phyloP scores from a whole-genome alignment of 2,113 vertebrate genomes.

The Rhabdomys dilectus region DNA sequence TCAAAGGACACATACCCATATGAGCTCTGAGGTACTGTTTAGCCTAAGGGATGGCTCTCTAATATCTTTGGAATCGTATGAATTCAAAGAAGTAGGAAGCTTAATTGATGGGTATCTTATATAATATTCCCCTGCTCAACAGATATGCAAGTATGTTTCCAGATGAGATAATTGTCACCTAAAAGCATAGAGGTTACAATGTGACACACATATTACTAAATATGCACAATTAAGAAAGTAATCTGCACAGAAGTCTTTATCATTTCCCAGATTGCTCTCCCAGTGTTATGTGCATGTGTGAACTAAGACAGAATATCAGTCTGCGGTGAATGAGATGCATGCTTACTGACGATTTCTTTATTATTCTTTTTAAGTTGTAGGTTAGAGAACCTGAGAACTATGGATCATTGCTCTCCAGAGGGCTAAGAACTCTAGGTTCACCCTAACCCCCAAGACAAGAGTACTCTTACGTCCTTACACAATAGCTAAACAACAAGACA shows the following conservation, averaged over 20 bases:
- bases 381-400: conserved; percentile 31
- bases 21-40: not conserved
- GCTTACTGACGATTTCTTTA: not conserved
- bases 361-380: conserved; percentile 47
- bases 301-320: not conserved
- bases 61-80: not conserved
- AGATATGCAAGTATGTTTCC: not conserved
- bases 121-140: not conserved
- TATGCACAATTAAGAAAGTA: not conserved
- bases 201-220: not conserved
- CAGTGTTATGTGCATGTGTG: not conserved
- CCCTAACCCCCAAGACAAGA: not conserved
- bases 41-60: not conserved
- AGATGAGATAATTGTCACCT: not conserved
- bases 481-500: not conserved
- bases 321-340: not conserved
- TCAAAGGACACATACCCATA: not conserved
- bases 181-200: not conserved
- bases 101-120: not conserved
- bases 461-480: not conserved
- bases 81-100: not conserved
- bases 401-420: not conserved
- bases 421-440: not conserved
- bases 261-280: not conserved
- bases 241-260: not conserved